These are phyloP conservation scores for Halcyon leucocephala DNA, from an alignment of 2,797 vertebrate genomes.

Conservation along the genomic window DNA sequence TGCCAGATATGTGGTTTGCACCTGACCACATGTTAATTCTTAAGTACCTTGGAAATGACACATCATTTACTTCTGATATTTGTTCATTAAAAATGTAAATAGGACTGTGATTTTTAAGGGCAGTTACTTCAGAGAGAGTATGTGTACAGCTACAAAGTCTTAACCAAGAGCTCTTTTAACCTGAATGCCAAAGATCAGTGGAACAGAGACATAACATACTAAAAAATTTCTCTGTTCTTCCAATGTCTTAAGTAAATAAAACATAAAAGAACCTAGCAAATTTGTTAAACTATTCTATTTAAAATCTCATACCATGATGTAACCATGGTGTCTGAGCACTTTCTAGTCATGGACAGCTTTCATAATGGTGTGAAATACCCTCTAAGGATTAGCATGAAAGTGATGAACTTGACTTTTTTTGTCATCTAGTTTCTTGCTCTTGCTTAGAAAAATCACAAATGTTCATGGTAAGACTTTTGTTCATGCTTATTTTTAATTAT, in stretches of 20 bases:
- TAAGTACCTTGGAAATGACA: not conserved
- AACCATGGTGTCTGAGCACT: not conserved
- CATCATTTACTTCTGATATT: not conserved
- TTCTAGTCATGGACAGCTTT: not conserved
- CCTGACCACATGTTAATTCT: not conserved
- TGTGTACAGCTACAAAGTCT: not conserved
- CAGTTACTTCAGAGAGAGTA: not conserved
- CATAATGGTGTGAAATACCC: not conserved
- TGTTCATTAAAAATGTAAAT: not conserved
- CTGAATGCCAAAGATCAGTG: not conserved
- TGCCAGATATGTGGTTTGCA: not conserved
- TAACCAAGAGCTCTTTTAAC: not conserved
- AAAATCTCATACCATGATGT: not conserved
- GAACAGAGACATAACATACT: not conserved
- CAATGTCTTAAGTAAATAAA: not conserved
- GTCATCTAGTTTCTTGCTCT: not conserved
- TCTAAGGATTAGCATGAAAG: not conserved
- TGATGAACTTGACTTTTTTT: not conserved
- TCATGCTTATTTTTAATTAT: not conserved
- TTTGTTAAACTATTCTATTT: not conserved
- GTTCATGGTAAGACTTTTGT: not conserved
- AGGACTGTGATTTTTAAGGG: not conserved
- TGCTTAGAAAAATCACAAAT: not conserved
- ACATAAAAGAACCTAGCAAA: not conserved
- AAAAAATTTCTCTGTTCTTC: not conserved